phyloP scores from a whole-genome alignment of 2,888 invertebrate genomes.

The Celastrina argiolus region DNA sequence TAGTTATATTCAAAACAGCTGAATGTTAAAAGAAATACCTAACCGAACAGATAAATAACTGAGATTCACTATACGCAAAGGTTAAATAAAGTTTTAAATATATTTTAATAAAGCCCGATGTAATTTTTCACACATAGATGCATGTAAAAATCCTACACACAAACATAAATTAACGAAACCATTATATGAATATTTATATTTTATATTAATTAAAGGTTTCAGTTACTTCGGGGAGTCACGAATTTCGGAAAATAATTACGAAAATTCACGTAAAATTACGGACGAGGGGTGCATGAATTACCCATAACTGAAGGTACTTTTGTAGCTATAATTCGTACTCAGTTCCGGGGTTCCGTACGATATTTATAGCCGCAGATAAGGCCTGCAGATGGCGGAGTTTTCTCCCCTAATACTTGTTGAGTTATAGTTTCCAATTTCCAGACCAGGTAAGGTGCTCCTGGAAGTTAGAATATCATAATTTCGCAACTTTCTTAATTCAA shows the following conservation, averaged over 20 bases:
- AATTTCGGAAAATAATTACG: slow-evolving; percentile 58
- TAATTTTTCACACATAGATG: not conserved
- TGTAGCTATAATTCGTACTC: slow-evolving; percentile 67
- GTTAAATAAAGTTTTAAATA: not conserved
- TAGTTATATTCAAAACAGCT: no score
- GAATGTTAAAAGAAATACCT: no score
- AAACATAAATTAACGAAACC: slow-evolving; percentile 15
- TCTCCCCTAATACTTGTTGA: slow-evolving; percentile 77
- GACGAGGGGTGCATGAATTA: slow-evolving; percentile 74
- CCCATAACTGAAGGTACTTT: slow-evolving; percentile 69
- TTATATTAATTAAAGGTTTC: slow-evolving; percentile 21
- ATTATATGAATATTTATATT: slow-evolving; percentile 21
- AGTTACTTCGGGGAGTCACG: slow-evolving; percentile 35
- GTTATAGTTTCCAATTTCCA: slow-evolving; percentile 75
- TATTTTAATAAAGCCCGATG: not conserved
- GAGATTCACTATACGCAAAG: no score
- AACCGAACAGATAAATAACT: no score
- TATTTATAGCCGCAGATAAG: slow-evolving; percentile 74
- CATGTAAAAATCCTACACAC: slow-evolving; percentile 3
- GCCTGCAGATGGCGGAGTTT: slow-evolving; percentile 75
- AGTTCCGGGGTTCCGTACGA: slow-evolving; percentile 60
- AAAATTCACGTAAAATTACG: slow-evolving; percentile 64
- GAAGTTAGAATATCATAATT: slow-evolving; percentile 41
- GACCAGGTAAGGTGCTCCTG: slow-evolving; percentile 42
- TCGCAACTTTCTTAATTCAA: not conserved